Percentiles rank a stretch among this genome's conserved stretches.
These are phyloP conservation scores for Microcebus ravelobensis DNA, from an alignment of 2,113 vertebrate genomes.

Conservation along the genomic window DNA sequence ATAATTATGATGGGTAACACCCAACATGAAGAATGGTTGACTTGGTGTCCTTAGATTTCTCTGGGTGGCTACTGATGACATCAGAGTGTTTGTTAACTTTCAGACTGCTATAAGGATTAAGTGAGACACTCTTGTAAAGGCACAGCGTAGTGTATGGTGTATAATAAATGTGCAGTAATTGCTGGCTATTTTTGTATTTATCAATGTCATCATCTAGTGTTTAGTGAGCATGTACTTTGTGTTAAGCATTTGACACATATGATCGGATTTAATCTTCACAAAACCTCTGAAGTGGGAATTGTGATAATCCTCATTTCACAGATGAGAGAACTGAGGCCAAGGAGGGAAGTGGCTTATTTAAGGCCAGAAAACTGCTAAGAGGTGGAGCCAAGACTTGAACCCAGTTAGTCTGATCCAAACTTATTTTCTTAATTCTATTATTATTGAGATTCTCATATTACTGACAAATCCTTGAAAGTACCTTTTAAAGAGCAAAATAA, in stretches of 20 bases:
- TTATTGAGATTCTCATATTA: neutral
- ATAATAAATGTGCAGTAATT: neutral
- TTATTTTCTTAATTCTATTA: neutral
- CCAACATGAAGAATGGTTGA: neutral
- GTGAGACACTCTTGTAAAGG: neutral
- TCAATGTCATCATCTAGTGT: neutral
- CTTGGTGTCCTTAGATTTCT: neutral
- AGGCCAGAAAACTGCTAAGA: neutral
- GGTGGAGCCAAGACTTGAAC: neutral
- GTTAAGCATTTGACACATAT: neutral
- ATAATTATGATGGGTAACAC: neutral
- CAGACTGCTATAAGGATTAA: neutral
- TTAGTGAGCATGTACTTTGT: neutral
- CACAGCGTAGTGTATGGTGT: fast-evolving
- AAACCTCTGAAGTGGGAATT: neutral
- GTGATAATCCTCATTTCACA: neutral
- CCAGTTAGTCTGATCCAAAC: neutral
- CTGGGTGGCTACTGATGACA: neutral
- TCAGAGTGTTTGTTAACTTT: neutral
- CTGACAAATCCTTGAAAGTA: neutral
- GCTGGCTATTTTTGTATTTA: neutral
- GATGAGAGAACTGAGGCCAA: neutral
- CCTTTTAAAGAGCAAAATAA: neutral
- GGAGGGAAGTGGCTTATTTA: neutral
- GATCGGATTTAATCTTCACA: neutral